These are phyloP conservation scores for Neosalanx taihuensis DNA, from an alignment of 2,797 vertebrate genomes.

Conservation along the genomic window DNA sequence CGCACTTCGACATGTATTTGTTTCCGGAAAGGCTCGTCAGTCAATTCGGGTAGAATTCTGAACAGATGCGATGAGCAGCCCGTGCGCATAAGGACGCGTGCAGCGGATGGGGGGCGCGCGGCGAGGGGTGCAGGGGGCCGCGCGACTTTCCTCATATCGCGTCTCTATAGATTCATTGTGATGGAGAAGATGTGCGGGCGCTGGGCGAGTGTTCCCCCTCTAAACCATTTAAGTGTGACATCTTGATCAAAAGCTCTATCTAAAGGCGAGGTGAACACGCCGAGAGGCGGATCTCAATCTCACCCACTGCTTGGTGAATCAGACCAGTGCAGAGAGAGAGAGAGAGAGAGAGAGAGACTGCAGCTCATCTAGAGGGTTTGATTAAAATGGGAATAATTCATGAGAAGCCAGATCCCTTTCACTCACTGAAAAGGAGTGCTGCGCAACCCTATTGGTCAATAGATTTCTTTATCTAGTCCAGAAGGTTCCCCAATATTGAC, in stretches of 20 bases:
- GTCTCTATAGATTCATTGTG: slow-evolving; percentile 36
- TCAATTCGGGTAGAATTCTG: slow-evolving; percentile 26
- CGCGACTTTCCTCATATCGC: slow-evolving; percentile 29
- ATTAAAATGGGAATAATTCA: background rate
- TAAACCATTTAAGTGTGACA: slow-evolving; percentile 45
- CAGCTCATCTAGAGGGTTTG: background rate
- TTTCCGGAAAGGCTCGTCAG: slow-evolving; percentile 13
- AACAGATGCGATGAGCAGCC: slow-evolving; percentile 62
- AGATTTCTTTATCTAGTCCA: too few species aligned
- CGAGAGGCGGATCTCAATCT: slow-evolving; percentile 29
- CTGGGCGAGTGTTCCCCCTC: slow-evolving; percentile 22
- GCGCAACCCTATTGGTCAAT: too few species aligned
- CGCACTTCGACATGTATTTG: background rate
- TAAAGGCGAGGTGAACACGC: slow-evolving; percentile 14
- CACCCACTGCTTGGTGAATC: background rate
- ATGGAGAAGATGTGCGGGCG: slow-evolving; percentile 21
- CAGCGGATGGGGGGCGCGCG: slow-evolving; percentile 51
- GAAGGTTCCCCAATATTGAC: too few species aligned
- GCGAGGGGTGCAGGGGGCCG: slow-evolving; percentile 35
- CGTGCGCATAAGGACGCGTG: slow-evolving; percentile 51
- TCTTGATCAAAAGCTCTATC: slow-evolving; percentile 29
- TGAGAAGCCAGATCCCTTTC: background rate
- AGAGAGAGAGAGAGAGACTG: background rate
- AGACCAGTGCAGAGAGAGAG: background rate
- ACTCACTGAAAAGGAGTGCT: background rate